A percentile compares a stretch with the other conserved stretches of the same genome.
Evolutionary conservation across 2,888 invertebrate genomes (phyloP).

Genomic region (Parnassius apollo): DNA sequence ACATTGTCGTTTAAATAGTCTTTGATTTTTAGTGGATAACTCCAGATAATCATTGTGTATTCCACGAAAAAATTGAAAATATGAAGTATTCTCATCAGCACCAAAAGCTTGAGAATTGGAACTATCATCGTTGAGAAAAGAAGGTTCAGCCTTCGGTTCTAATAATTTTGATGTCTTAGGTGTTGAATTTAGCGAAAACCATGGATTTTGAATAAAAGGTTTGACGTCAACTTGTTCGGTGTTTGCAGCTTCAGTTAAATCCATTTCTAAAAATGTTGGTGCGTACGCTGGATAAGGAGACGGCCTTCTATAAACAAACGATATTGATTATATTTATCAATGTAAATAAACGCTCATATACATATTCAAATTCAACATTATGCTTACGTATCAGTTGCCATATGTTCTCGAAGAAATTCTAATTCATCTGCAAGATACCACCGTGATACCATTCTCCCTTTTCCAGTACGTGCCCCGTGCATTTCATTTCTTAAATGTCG

Average conservation of each 20-base stretch:
- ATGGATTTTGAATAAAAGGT: conserved; percentile 41
- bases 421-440: conserved; percentile 77
- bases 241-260: conserved; percentile 29
- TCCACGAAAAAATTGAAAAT: conserved; percentile 71
- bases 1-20: conserved; percentile 62
- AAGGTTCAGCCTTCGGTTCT: conserved; percentile 31
- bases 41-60: conserved; percentile 63
- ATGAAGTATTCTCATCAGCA: conserved; percentile 62
- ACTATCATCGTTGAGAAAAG: conserved; percentile 42
- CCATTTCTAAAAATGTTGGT: conserved; percentile 45
- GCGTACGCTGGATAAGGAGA: conserved; percentile 47
- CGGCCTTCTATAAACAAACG: conserved; percentile 42
- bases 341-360: neutral
- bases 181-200: conserved; percentile 37
- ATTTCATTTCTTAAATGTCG: conserved; percentile 74
- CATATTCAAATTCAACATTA: neutral
- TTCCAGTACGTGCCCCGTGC: conserved; percentile 70
- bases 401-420: conserved; percentile 69
- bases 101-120: conserved; percentile 49
- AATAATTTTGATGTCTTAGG: conserved; percentile 6
- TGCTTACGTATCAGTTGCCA: conserved; percentile 72
- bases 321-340: neutral
- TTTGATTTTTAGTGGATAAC: conserved; percentile 50
- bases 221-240: conserved; percentile 40
- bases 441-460: conserved; percentile 65